Conservation (phyloP, 2,797 vertebrate species). For the Brachyrhaphis roseni region DNA sequence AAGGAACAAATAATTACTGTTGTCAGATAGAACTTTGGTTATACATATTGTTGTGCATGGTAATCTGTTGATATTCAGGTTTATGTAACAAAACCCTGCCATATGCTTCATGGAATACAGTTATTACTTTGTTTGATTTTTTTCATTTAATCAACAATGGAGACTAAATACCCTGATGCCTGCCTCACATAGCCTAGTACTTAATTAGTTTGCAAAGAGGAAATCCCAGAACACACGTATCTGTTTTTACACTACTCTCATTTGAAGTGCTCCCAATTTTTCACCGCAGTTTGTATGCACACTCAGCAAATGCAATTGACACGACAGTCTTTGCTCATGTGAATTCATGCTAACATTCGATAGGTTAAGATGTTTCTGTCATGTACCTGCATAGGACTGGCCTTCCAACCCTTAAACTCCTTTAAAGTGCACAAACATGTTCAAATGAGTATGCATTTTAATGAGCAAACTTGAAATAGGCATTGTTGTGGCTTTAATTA, state of each 20-base stretch:
- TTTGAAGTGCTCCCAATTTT: constrained; percentile 6
- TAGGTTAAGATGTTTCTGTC: constrained; percentile 11
- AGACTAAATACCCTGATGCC: not conserved
- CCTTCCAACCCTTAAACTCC: not conserved
- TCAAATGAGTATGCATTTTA: not conserved
- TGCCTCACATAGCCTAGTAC: not conserved
- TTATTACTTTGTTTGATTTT: not conserved
- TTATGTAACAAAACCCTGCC: constrained; percentile 4
- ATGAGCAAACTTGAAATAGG: not conserved
- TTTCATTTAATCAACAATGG: constrained; percentile 15
- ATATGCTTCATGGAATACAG: constrained; percentile 6
- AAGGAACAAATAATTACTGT: constrained; percentile 32
- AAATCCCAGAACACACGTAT: constrained; percentile 7
- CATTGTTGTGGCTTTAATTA: not conserved
- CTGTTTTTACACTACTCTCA: not conserved
- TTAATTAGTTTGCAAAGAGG: constrained; percentile 8
- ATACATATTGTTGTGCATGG: constrained; percentile 18
- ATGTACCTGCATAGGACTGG: not conserved
- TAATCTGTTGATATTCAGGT: constrained; percentile 20
- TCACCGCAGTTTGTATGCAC: constrained; percentile 6
- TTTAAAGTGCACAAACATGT: not conserved
- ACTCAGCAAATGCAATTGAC: constrained; percentile 2
- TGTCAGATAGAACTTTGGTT: constrained; percentile 32
- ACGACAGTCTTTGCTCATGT: not conserved
- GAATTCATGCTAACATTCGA: constrained; percentile 21